Conservation (phyloP, 2,888 invertebrate species). For the Hoplodrina blanda region DNA sequence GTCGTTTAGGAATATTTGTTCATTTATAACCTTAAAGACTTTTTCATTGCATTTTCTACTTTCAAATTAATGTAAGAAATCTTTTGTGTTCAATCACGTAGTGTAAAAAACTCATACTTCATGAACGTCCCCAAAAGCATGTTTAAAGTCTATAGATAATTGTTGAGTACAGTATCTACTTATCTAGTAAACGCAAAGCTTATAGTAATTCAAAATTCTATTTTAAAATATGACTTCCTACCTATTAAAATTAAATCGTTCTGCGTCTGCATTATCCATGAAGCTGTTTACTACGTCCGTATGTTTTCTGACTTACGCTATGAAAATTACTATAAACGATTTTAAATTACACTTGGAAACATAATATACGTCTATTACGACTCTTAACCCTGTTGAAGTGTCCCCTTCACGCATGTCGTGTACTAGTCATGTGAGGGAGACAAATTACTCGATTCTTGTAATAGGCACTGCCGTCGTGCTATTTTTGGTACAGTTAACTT, state of each 20-base stretch:
- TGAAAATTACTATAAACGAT: constrained; percentile 35
- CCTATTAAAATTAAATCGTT: constrained; percentile 17
- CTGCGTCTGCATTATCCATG: constrained; percentile 18
- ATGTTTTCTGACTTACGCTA: constrained; percentile 13
- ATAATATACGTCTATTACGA: constrained; percentile 35
- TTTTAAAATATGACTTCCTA: constrained; percentile 17
- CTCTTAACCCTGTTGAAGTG: constrained; percentile 20
- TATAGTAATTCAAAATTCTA: neutral
- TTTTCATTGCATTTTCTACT: constrained; percentile 2
- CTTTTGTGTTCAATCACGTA: neutral
- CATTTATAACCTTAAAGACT: constrained; percentile 9
- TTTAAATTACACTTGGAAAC: constrained; percentile 26
- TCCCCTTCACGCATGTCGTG: constrained; percentile 16
- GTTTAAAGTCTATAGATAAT: neutral
- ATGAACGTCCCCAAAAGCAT: neutral
- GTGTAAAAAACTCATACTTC: neutral
- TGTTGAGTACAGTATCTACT: neutral
- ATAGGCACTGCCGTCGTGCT: neutral
- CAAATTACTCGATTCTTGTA: constrained; percentile 30
- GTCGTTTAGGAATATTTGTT: constrained; percentile 20
- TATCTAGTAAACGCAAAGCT: constrained; percentile 9
- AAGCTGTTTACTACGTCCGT: constrained; percentile 2
- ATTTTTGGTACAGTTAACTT: constrained; percentile 1
- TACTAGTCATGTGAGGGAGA: constrained; percentile 7
- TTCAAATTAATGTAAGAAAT: neutral